Evolutionary conservation across 2,113 vertebrate species (phyloP).

Genomic region (Dolichallabes microphthalmus): DNA sequence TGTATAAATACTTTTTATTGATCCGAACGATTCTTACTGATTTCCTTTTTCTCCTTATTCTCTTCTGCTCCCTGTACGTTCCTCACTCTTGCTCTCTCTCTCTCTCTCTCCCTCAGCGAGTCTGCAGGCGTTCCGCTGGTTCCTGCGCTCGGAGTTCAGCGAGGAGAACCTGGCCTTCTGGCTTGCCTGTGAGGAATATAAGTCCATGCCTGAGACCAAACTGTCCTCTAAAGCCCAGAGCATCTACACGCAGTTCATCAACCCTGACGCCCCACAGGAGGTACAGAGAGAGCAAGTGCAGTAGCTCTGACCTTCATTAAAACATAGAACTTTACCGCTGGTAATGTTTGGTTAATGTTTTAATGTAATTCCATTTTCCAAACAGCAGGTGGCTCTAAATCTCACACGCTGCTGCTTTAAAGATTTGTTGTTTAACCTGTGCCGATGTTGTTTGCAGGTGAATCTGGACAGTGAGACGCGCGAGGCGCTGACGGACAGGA

Average conservation of each 20-base stretch:
- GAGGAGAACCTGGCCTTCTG: slow-evolving; percentile 94
- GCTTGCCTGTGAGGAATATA: slow-evolving; percentile 90
- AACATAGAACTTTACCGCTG: neutral
- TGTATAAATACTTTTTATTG: neutral
- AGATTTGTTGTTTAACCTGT: slow-evolving; percentile 25
- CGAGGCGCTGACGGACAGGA: slow-evolving; percentile 73
- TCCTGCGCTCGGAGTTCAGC: slow-evolving; percentile 88
- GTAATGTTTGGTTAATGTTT: neutral
- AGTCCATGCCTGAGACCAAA: slow-evolving; percentile 68
- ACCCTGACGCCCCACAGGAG: slow-evolving; percentile 81
- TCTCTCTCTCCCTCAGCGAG: slow-evolving; percentile 67
- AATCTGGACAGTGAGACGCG: slow-evolving; percentile 91
- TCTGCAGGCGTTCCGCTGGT: slow-evolving; percentile 77
- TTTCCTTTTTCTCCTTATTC: neutral
- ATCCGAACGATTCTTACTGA: neutral
- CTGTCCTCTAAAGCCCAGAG: slow-evolving; percentile 76
- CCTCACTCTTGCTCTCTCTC: neutral
- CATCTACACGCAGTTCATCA: slow-evolving; percentile 85
- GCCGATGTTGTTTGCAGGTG: slow-evolving; percentile 69
- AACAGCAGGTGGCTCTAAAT: neutral
- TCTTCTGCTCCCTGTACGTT: neutral
- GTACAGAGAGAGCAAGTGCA: slow-evolving; percentile 59
- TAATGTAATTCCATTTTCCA: neutral
- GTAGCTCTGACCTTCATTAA: neutral
- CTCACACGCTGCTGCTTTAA: neutral